These are phyloP conservation scores for Pocota personata DNA, from an alignment of 2,888 invertebrate species.

Conservation along the genomic window DNA sequence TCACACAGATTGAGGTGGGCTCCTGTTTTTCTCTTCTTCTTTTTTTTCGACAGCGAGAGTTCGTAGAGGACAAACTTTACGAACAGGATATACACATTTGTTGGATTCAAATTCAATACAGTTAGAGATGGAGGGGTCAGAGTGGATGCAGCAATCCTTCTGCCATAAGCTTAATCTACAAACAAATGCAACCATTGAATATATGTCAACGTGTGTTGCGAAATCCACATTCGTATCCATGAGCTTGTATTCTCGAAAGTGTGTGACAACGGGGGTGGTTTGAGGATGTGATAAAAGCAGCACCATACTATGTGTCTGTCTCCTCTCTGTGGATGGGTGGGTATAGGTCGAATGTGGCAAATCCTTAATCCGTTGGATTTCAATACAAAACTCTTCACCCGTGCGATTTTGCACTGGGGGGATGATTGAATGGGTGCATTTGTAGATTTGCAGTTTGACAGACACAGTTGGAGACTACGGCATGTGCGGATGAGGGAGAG, in stretches of 20 bases:
- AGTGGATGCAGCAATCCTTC: slow-evolving; percentile 48
- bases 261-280: slow-evolving; percentile 11
- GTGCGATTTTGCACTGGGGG: slow-evolving; percentile 67
- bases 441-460: slow-evolving; percentile 63
- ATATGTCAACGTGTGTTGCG: slow-evolving; percentile 58
- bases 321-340: slow-evolving; percentile 9
- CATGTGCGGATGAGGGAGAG: not conserved
- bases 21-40: slow-evolving; percentile 1
- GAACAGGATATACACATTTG: slow-evolving; percentile 47
- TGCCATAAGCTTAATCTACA: slow-evolving; percentile 70
- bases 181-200: slow-evolving; percentile 67
- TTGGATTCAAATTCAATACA: slow-evolving; percentile 62
- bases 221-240: slow-evolving; percentile 68
- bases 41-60: slow-evolving; percentile 15
- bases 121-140: slow-evolving; percentile 28
- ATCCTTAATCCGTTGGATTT: slow-evolving; percentile 82
- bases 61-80: slow-evolving; percentile 53
- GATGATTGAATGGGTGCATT: slow-evolving; percentile 47
- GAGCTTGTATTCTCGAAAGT: slow-evolving; percentile 36
- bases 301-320: slow-evolving; percentile 10
- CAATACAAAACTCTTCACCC: slow-evolving; percentile 78
- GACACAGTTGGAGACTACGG: not conserved
- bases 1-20: slow-evolving; percentile 65
- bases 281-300: slow-evolving; percentile 63
- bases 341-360: slow-evolving; percentile 80